A percentile compares a stretch with the other conserved stretches of the same genome.
Evolutionary conservation across 2,888 invertebrate species (phyloP).

Genomic region (Idaea biselata): DNA sequence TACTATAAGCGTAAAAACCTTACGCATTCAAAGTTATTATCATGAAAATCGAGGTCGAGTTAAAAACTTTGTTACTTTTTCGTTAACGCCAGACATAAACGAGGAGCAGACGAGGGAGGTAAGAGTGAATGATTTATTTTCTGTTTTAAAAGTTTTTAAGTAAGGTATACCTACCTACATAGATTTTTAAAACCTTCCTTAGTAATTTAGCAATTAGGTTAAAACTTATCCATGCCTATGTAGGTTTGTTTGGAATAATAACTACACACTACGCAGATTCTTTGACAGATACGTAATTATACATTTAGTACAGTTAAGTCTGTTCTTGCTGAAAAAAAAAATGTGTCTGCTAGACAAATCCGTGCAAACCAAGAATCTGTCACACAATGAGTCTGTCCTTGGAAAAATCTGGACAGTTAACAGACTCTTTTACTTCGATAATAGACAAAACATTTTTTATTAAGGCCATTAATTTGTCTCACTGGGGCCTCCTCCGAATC

Average conservation of each 20-base stretch:
- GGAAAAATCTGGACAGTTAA: too few species aligned
- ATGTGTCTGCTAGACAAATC: too few species aligned
- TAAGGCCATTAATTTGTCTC: too few species aligned
- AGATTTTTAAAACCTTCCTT: not conserved
- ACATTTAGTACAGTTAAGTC: too few species aligned
- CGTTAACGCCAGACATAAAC: slow-evolving; percentile 4
- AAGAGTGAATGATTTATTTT: slow-evolving; percentile 4
- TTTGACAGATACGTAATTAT: too few species aligned
- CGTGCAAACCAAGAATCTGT: too few species aligned
- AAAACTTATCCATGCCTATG: not conserved
- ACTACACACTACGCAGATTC: not conserved
- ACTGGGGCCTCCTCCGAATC: too few species aligned
- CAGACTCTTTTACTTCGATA: too few species aligned
- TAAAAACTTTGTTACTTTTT: slow-evolving; percentile 4
- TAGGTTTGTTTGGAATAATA: not conserved
- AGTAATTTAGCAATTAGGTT: not conserved
- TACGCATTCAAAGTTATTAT: not conserved
- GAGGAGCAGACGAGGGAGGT: slow-evolving; percentile 3
- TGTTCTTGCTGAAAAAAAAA: too few species aligned
- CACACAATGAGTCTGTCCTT: too few species aligned
- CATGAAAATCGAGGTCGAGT: not conserved
- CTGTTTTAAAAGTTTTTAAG: not conserved
- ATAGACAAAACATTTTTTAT: too few species aligned
- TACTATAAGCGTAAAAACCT: slow-evolving; percentile 9
- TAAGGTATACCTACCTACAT: slow-evolving; percentile 17